phyloP scores from a whole-genome alignment of 2,888 invertebrate genomes.

The Chorisops tibialis region DNA sequence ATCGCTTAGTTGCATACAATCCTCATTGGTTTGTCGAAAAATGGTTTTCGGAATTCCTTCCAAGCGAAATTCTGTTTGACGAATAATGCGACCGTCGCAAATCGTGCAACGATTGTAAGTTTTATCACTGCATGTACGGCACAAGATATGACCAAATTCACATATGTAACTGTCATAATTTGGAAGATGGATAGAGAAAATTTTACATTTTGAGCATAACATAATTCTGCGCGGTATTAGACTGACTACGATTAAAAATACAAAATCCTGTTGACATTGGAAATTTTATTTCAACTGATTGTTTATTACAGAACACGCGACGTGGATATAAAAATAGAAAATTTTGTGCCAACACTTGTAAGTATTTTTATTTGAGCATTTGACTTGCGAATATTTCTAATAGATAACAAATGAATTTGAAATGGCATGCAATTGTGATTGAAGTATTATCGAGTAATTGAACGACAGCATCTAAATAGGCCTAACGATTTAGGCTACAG shows the following conservation, averaged over 20 bases:
- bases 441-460: too few species aligned
- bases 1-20: not conserved
- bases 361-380: conserved; percentile 27
- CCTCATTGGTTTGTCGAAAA: not conserved
- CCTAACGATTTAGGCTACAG: too few species aligned
- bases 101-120: conserved; percentile 4
- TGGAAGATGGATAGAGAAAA: conserved; percentile 29
- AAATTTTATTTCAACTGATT: too few species aligned
- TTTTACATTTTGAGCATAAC: conserved; percentile 31
- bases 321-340: conserved; percentile 22
- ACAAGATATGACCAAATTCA: conserved; percentile 26
- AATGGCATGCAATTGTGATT: too few species aligned
- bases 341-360: conserved; percentile 23
- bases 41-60: conserved; percentile 25
- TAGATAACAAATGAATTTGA: conserved; percentile 18
- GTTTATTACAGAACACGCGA: not conserved
- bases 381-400: conserved; percentile 21
- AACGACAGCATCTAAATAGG: too few species aligned
- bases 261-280: too few species aligned
- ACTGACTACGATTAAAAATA: not conserved
- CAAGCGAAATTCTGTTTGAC: conserved; percentile 19
- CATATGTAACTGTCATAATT: conserved; percentile 31
- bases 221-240: not conserved
- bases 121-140: conserved; percentile 10
- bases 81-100: conserved; percentile 16